Evolutionary conservation across 2,888 invertebrate genomes (phyloP).

Genomic region (Metallyticus violacea): DNA sequence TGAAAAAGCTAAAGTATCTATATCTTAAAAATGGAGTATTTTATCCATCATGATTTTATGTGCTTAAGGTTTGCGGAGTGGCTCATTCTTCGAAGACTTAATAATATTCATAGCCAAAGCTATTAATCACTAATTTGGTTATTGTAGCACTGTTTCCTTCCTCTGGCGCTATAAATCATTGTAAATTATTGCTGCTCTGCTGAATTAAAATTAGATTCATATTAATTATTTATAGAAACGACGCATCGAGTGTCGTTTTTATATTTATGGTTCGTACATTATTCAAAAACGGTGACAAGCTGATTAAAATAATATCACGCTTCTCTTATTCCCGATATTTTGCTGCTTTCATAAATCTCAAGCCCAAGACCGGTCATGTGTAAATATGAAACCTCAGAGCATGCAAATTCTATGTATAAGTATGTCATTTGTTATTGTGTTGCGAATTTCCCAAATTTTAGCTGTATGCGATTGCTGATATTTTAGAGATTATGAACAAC

Average conservation of each 20-base stretch:
- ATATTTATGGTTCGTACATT: neutral
- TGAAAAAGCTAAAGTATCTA: too few species aligned
- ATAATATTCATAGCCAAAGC: neutral
- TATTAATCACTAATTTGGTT: neutral
- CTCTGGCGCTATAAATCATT: neutral
- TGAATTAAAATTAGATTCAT: neutral
- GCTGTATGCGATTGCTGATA: too few species aligned
- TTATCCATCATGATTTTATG: too few species aligned
- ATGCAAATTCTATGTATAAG: too few species aligned
- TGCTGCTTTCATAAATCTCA: too few species aligned
- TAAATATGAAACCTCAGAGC: too few species aligned
- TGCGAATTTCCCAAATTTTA: too few species aligned
- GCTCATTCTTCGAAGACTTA: neutral
- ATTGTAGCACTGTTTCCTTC: neutral
- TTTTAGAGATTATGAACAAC: too few species aligned
- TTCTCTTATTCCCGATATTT: neutral
- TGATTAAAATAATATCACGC: neutral
- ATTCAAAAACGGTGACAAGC: neutral
- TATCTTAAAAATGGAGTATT: too few species aligned
- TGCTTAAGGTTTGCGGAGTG: neutral
- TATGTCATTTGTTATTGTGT: too few species aligned
- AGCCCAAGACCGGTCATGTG: too few species aligned
- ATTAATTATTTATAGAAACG: neutral
- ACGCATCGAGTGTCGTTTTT: neutral
- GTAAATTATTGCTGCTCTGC: neutral